Conservation (phyloP, 2,888 invertebrate species). For the Disparrhopalites patrizii region DNA sequence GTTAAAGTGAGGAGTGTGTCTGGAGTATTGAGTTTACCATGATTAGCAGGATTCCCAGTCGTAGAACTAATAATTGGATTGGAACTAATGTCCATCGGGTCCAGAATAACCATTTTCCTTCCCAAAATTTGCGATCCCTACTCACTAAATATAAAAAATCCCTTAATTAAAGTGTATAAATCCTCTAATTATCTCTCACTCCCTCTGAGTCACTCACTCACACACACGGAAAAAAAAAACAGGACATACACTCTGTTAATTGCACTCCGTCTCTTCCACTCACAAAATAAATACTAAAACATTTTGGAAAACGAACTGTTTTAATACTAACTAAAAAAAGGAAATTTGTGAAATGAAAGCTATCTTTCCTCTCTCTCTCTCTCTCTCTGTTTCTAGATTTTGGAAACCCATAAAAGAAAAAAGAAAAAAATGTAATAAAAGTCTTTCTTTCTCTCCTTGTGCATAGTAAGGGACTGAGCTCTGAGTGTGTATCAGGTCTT, state of each 20-base stretch:
- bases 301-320: too few species aligned
- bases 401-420: neutral
- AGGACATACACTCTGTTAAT: too few species aligned
- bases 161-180: too few species aligned
- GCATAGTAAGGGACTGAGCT: neutral
- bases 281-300: too few species aligned
- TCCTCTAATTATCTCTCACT: too few species aligned
- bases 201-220: too few species aligned
- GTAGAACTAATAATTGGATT: neutral
- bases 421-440: too few species aligned
- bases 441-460: conserved; percentile 12
- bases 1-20: conserved; percentile 70
- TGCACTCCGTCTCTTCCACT: too few species aligned
- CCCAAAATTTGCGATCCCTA: neutral
- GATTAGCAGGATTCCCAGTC: neutral
- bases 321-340: too few species aligned
- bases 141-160: neutral
- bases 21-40: conserved; percentile 6
- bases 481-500: conserved; percentile 5
- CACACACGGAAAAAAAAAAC: too few species aligned
- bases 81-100: neutral
- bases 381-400: neutral
- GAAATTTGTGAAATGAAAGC: too few species aligned
- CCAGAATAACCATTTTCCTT: neutral
- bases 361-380: conserved; percentile 7